phyloP scores from a whole-genome alignment of 2,888 invertebrate species.

The Clepsis dumicolana region DNA sequence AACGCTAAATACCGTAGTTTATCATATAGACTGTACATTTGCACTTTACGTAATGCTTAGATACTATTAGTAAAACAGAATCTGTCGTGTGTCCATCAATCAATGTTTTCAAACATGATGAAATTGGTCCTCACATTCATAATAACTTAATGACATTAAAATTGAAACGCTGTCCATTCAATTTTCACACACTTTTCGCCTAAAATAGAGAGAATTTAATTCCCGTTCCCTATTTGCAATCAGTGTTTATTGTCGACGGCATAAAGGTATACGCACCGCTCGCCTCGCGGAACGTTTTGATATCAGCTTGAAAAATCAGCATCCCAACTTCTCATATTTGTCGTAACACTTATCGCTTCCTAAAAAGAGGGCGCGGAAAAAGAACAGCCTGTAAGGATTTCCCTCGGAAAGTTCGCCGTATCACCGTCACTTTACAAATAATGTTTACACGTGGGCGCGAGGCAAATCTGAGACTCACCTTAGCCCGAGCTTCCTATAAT shows the following conservation, averaged over 20 bases:
- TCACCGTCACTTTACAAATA: slow-evolving; percentile 80
- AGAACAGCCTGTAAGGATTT: slow-evolving; percentile 61
- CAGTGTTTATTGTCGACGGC: slow-evolving; percentile 14
- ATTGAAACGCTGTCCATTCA: background rate
- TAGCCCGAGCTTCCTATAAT: slow-evolving; percentile 77
- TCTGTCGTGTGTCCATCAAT: background rate
- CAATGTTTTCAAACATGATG: background rate
- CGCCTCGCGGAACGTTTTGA: slow-evolving; percentile 44
- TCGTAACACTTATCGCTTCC: slow-evolving; percentile 51
- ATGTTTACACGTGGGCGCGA: slow-evolving; percentile 76
- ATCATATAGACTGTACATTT: too few relatives aligned
- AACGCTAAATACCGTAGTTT: too few relatives aligned
- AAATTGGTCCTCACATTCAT: background rate
- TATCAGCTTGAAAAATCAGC: slow-evolving; percentile 48
- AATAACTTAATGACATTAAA: background rate
- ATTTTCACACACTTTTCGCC: background rate
- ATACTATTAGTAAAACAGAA: too few relatives aligned
- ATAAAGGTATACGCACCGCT: slow-evolving; percentile 22
- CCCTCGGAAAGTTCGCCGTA: slow-evolving; percentile 67
- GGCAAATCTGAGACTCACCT: slow-evolving; percentile 78
- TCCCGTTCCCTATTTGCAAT: slow-evolving; percentile 15
- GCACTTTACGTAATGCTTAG: too few relatives aligned
- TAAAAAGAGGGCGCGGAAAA: slow-evolving; percentile 46
- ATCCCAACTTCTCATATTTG: slow-evolving; percentile 49
- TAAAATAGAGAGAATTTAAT: background rate